Conservation (phyloP, 2,113 vertebrate species). For the Bos taurus region DNA sequence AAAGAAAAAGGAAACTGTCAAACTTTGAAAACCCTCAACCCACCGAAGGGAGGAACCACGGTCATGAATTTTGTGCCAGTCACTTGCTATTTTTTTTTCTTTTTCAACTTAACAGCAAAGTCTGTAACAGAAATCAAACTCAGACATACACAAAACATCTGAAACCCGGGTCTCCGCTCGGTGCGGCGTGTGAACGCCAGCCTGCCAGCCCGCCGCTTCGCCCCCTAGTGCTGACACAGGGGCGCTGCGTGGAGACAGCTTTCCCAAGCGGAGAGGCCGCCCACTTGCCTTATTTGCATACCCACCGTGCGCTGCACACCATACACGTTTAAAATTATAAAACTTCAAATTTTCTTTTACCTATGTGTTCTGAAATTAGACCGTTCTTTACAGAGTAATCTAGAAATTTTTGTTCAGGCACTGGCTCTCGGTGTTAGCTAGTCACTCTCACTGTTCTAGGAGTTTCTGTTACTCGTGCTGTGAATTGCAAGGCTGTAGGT, state of each 20-base stretch:
- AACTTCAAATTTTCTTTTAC: accelerated
- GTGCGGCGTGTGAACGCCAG: accelerated
- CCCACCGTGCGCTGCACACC: slow-evolving; percentile 14
- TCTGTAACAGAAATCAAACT: not conserved
- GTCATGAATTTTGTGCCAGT: not conserved
- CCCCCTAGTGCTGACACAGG: too few species aligned
- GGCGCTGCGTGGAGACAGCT: too few species aligned
- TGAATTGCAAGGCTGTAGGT: accelerated
- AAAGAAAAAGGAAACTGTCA: not conserved
- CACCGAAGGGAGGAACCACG: not conserved
- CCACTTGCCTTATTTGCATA: slow-evolving; percentile 47
- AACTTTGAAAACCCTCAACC: not conserved
- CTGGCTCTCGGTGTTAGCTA: accelerated
- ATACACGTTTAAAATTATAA: not conserved
- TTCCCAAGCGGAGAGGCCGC: not conserved
- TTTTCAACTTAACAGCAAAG: not conserved
- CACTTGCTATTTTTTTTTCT: not conserved
- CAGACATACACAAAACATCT: not conserved
- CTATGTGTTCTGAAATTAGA: accelerated
- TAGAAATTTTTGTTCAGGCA: accelerated
- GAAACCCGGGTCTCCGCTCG: not conserved
- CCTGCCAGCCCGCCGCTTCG: accelerated
- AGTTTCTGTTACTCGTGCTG: accelerated
- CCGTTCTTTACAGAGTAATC: accelerated
- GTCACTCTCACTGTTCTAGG: accelerated